Evolutionary conservation across 2,113 vertebrate genomes (phyloP).

Genomic region (Eublepharis macularius): DNA sequence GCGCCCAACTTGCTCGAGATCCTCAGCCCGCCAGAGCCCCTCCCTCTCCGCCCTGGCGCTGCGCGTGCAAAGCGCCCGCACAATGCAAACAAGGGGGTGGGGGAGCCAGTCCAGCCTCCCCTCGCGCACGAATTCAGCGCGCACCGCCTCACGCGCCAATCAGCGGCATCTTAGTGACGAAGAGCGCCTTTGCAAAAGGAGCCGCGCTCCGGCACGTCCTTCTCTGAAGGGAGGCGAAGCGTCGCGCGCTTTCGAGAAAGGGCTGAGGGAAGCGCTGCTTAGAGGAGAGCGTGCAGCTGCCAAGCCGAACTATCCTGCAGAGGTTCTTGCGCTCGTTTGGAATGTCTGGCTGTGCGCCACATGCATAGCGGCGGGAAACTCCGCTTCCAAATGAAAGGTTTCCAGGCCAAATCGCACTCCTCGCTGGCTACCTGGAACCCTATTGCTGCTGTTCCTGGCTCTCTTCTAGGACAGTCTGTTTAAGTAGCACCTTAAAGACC

Average conservation of each 20-base stretch:
- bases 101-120: neutral
- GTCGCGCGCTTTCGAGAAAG: neutral
- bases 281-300: too few species aligned
- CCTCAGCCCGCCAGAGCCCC: neutral
- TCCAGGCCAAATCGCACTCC: too few species aligned
- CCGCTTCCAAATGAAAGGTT: too few species aligned
- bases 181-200: neutral
- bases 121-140: slow-evolving; percentile 26
- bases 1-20: neutral
- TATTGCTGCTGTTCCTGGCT: too few species aligned
- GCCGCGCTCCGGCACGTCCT: neutral
- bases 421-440: too few species aligned
- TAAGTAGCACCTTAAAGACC: too few species aligned
- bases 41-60: neutral
- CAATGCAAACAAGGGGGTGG: neutral
- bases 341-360: too few species aligned
- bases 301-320: too few species aligned
- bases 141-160: neutral
- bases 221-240: too few species aligned
- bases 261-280: neutral
- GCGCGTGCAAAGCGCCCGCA: neutral
- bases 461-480: too few species aligned
- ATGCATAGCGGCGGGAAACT: too few species aligned
- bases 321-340: too few species aligned
- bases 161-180: neutral